Percentiles rank a stretch among this genome's conserved stretches.
These are phyloP conservation scores for Spisula solida DNA, from an alignment of 2,888 invertebrate species.

Conservation along the genomic window DNA sequence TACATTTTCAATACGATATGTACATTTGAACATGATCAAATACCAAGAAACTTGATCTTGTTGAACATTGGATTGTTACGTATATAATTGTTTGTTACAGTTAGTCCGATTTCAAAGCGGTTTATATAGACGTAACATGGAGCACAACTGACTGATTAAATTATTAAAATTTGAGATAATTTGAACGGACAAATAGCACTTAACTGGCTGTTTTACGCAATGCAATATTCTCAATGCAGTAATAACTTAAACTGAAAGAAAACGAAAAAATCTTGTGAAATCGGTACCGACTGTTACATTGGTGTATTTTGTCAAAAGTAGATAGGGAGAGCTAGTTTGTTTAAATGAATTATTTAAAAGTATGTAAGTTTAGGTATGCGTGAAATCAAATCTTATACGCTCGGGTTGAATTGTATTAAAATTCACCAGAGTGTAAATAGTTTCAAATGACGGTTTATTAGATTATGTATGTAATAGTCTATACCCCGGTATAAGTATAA, in stretches of 20 bases:
- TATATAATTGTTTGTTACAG: background rate
- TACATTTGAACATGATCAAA: background rate
- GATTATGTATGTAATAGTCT: slow-evolving; percentile 18
- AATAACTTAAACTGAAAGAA: too few species aligned
- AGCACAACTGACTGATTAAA: too few species aligned
- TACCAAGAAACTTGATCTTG: background rate
- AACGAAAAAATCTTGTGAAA: background rate
- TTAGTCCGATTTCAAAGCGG: background rate
- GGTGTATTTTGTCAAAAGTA: background rate
- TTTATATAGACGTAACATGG: background rate
- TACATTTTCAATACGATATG: background rate
- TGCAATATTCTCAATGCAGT: background rate
- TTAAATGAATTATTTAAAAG: slow-evolving; percentile 43
- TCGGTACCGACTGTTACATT: background rate
- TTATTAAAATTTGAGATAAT: background rate
- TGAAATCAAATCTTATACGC: slow-evolving; percentile 32
- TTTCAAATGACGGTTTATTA: slow-evolving; percentile 4
- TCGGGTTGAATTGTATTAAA: background rate
- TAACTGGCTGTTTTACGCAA: background rate
- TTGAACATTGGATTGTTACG: background rate
- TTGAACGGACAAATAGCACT: background rate
- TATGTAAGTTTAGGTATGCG: slow-evolving; percentile 25
- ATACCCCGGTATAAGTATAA: background rate
- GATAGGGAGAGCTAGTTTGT: background rate
- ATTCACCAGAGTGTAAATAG: background rate